Conservation (phyloP, 2,888 invertebrate genomes). For the Eupithecia inturbata region DNA sequence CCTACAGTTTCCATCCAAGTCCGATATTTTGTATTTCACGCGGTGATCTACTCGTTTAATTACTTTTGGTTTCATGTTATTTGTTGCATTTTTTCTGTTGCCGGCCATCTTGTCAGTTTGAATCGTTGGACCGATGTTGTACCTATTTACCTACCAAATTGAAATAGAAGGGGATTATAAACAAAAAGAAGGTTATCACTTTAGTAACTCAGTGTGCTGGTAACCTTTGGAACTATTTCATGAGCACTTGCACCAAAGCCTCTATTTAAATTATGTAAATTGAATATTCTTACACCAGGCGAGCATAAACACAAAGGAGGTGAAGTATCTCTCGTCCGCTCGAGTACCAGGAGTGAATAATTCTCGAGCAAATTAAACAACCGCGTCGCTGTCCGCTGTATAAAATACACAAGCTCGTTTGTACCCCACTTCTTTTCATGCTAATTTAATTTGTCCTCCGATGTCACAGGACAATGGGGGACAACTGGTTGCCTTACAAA, state of each 20-base stretch:
- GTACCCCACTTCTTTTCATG: constrained; percentile 59
- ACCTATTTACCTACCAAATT: background rate
- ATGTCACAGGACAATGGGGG: constrained; percentile 33
- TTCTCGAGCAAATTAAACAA: constrained; percentile 56
- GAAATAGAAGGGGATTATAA: background rate
- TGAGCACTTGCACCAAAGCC: background rate
- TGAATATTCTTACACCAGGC: constrained; percentile 37
- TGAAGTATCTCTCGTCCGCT: constrained; percentile 45
- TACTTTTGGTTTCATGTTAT: background rate
- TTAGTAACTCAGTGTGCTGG: background rate
- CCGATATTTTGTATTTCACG: background rate
- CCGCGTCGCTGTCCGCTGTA: constrained; percentile 42
- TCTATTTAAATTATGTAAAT: constrained; percentile 14
- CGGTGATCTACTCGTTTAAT: background rate
- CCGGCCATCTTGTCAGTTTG: background rate
- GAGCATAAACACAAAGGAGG: constrained; percentile 45
- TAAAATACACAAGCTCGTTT: constrained; percentile 58
- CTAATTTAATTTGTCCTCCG: constrained; percentile 63
- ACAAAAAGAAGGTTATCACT: background rate
- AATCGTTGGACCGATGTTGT: too few species aligned
- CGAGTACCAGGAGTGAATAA: constrained; percentile 45
- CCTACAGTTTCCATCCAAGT: background rate
- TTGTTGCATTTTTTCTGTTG: background rate
- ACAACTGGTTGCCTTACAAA: constrained; percentile 27
- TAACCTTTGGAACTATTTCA: background rate